phyloP scores from a whole-genome alignment of 2,797 vertebrate species.

The Macropodus opercularis region DNA sequence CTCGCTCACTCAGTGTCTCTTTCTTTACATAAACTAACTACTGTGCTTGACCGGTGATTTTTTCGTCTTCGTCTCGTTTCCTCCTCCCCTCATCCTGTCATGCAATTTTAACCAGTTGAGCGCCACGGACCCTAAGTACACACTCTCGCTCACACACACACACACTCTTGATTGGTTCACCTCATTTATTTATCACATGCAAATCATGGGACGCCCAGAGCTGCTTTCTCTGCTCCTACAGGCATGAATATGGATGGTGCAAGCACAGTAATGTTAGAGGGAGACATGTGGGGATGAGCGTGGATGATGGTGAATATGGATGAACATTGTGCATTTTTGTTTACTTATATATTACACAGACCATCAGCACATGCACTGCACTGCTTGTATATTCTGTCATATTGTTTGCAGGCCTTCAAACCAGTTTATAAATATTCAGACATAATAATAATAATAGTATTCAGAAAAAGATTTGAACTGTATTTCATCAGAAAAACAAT shows the following conservation, averaged over 20 bases:
- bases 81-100: constrained; percentile 59
- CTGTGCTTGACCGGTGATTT: constrained; percentile 60
- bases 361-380: constrained; percentile 9
- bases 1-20: constrained; percentile 27
- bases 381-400: too few species aligned
- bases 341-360: constrained; percentile 2
- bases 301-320: neutral
- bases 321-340: neutral
- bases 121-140: too few species aligned
- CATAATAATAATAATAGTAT: too few species aligned
- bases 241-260: constrained; percentile 62
- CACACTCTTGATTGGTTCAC: constrained; percentile 70
- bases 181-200: constrained; percentile 84
- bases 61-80: constrained; percentile 10
- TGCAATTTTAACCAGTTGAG: constrained; percentile 86
- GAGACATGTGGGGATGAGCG: neutral
- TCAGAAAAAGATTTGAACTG: too few species aligned
- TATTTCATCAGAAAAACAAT: too few species aligned
- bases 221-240: constrained; percentile 45
- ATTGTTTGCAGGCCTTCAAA: too few species aligned
- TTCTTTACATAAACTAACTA: constrained; percentile 78
- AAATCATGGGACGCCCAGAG: constrained; percentile 71
- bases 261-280: constrained; percentile 21
- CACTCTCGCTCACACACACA: constrained; percentile 22
- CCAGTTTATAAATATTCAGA: too few species aligned